Conservation (phyloP, 2,113 vertebrate genomes). For the Sinocyclocheilus anshuiensis region DNA sequence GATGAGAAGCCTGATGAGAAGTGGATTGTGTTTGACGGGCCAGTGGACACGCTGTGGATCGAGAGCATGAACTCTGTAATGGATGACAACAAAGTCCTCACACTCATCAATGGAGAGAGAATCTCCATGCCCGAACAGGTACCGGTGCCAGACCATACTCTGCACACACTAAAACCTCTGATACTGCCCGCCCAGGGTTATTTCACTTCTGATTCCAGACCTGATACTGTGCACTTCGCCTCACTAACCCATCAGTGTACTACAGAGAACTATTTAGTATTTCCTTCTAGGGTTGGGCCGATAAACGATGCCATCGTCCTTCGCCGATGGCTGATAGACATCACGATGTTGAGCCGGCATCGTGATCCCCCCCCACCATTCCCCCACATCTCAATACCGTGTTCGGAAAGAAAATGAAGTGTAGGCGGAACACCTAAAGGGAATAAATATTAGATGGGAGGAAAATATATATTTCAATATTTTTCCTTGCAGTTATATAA, state of each 20-base stretch:
- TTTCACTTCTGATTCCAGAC: constrained; percentile 16
- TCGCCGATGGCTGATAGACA: too few species aligned
- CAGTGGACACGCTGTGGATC: constrained; percentile 90
- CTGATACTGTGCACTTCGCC: background rate
- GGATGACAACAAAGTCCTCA: constrained; percentile 92
- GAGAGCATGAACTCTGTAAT: constrained; percentile 93
- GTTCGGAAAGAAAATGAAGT: too few species aligned
- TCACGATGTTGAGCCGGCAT: too few species aligned
- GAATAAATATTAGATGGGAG: too few species aligned
- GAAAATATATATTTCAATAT: too few species aligned
- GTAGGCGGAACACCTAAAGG: too few species aligned
- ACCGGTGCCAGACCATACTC: background rate
- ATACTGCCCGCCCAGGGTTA: background rate
- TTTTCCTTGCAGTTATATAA: too few species aligned
- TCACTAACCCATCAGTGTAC: background rate
- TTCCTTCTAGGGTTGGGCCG: background rate
- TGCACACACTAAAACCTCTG: background rate
- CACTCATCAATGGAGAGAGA: constrained; percentile 88
- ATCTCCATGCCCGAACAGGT: constrained; percentile 91
- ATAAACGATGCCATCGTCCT: too few species aligned
- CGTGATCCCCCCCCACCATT: too few species aligned
- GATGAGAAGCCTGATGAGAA: constrained; percentile 88
- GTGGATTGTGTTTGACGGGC: constrained; percentile 91
- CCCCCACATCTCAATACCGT: too few species aligned
- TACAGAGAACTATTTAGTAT: background rate